Evolutionary conservation across 1,140 invertebrate genomes (phyloP).

Genomic region (Lamellibrachia luymesi): DNA sequence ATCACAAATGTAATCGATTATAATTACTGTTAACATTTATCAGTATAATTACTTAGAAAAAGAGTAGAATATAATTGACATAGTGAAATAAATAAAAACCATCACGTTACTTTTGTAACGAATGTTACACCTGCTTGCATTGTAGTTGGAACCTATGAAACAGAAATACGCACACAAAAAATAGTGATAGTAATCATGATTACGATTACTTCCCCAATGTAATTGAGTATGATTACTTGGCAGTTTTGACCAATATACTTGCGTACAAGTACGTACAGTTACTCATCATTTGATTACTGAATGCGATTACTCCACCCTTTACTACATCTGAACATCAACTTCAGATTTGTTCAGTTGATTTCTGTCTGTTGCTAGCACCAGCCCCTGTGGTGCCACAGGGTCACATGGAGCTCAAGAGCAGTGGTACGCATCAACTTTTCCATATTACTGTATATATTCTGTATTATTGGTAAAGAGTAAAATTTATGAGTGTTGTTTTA

Average conservation of each 20-base stretch:
- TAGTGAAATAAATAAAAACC: too few relatives aligned
- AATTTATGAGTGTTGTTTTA: background rate
- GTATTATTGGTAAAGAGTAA: background rate
- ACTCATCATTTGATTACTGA: too few relatives aligned
- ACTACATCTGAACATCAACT: background rate
- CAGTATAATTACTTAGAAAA: too few relatives aligned
- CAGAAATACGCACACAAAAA: background rate
- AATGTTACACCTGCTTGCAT: too few relatives aligned
- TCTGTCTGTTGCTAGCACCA: background rate
- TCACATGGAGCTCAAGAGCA: conserved; percentile 29
- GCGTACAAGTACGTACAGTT: background rate
- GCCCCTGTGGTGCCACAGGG: background rate
- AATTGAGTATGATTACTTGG: background rate
- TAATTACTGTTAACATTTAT: too few relatives aligned
- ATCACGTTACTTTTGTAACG: too few relatives aligned
- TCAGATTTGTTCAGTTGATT: background rate
- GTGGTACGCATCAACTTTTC: conserved; percentile 21
- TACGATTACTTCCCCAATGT: background rate
- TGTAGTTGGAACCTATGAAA: background rate
- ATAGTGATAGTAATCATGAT: background rate
- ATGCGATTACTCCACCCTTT: background rate
- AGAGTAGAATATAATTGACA: too few relatives aligned
- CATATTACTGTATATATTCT: background rate
- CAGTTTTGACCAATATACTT: background rate
- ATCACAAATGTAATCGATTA: too few relatives aligned